Evolutionary conservation across 2,888 invertebrate species (phyloP).

Genomic region (Xylophagus ater): DNA sequence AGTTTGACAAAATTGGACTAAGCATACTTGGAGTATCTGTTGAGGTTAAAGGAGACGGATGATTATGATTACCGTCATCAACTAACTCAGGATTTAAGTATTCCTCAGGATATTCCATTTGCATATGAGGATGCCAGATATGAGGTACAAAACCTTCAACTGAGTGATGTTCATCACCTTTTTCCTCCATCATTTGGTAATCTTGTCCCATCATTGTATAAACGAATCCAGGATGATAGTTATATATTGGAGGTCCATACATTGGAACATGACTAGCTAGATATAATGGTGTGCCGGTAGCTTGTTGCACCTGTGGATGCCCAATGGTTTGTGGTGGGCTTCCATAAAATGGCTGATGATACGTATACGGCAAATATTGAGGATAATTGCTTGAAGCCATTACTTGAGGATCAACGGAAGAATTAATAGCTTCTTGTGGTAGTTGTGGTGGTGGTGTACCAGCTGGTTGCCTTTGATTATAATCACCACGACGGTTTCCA

Average conservation of each 20-base stretch:
- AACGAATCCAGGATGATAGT: slow-evolving; percentile 27
- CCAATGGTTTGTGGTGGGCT: slow-evolving; percentile 27
- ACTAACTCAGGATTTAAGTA: slow-evolving; percentile 23
- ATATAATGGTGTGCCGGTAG: slow-evolving; percentile 31
- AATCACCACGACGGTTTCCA: slow-evolving; percentile 30
- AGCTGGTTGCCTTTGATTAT: slow-evolving; percentile 24
- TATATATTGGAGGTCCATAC: slow-evolving; percentile 26
- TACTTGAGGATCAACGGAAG: slow-evolving; percentile 12
- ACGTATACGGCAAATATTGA: slow-evolving; percentile 10
- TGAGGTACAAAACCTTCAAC: slow-evolving; percentile 22
- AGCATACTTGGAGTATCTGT: slow-evolving; percentile 35
- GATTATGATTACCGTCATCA: slow-evolving; percentile 34
- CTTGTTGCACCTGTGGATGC: slow-evolving; percentile 35
- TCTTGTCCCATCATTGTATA: slow-evolving; percentile 31
- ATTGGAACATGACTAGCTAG: slow-evolving; percentile 28
- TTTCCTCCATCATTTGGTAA: slow-evolving; percentile 30
- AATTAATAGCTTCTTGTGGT: slow-evolving; percentile 22
- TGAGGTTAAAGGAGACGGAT: slow-evolving; percentile 27
- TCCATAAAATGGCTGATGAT: slow-evolving; percentile 19
- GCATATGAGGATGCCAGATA: slow-evolving; percentile 30
- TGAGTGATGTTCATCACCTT: slow-evolving; percentile 27
- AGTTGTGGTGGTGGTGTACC: slow-evolving; percentile 22
- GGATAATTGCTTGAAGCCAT: slow-evolving; percentile 10
- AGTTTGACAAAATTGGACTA: slow-evolving; percentile 27
- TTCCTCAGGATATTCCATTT: slow-evolving; percentile 31